phyloP scores from a whole-genome alignment of 2,797 vertebrate species.

The Merluccius polli region DNA sequence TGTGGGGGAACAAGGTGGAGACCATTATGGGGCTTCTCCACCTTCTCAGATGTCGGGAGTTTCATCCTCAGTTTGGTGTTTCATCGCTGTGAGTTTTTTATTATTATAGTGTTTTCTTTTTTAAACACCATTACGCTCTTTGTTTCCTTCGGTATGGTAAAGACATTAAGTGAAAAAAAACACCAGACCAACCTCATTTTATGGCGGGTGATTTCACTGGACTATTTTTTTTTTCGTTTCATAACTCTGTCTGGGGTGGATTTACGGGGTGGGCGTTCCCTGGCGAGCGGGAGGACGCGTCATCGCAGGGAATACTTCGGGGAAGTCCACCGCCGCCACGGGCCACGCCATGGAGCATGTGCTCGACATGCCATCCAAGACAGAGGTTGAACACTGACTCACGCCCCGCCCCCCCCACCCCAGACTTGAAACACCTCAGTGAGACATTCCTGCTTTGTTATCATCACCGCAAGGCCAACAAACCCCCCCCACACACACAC shows the following conservation, averaged over 20 bases:
- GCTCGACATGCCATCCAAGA: slow-evolving; percentile 16
- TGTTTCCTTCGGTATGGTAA: slow-evolving; percentile 50
- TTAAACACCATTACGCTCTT: slow-evolving; percentile 38
- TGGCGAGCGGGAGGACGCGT: slow-evolving; percentile 13
- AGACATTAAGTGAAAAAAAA: slow-evolving; percentile 41
- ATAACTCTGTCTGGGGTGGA: slow-evolving; percentile 30
- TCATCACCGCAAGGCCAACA: neutral
- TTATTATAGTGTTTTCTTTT: slow-evolving; percentile 36
- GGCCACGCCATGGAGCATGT: neutral
- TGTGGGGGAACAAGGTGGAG: slow-evolving; percentile 21
- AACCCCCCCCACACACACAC: neutral
- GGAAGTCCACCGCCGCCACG: slow-evolving; percentile 46
- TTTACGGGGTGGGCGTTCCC: neutral
- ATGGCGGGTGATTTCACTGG: slow-evolving; percentile 50
- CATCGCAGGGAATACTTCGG: slow-evolving; percentile 48
- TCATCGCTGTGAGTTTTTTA: slow-evolving; percentile 13
- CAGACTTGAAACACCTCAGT: slow-evolving; percentile 43
- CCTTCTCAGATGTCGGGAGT: slow-evolving; percentile 44
- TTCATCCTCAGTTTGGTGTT: slow-evolving; percentile 20
- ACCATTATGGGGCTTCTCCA: neutral
- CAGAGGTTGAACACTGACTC: slow-evolving; percentile 41
- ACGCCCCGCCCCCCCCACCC: slow-evolving; percentile 7
- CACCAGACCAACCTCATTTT: slow-evolving; percentile 41
- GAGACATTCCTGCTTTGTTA: slow-evolving; percentile 39
- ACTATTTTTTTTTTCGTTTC: slow-evolving; percentile 47